phyloP scores from a whole-genome alignment of 2,113 vertebrate species.

The Turnix velox region DNA sequence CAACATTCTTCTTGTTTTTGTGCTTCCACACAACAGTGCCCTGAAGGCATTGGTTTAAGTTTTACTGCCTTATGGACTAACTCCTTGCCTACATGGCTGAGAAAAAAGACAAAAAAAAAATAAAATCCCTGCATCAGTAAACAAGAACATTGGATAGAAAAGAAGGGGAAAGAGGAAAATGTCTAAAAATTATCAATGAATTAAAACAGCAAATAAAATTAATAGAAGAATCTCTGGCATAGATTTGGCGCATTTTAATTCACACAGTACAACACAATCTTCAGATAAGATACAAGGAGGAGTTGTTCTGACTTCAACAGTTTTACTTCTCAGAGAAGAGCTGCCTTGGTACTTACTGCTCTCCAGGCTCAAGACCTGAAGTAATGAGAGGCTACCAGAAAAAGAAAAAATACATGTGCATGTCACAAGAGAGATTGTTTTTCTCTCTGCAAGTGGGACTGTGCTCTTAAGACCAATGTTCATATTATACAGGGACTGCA shows the following conservation, averaged over 20 bases:
- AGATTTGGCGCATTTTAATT: not conserved
- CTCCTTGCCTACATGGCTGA: not conserved
- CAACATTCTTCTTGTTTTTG: not conserved
- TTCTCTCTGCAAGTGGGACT: not conserved
- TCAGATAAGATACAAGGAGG: not conserved
- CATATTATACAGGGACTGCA: not conserved
- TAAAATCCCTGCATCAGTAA: not conserved
- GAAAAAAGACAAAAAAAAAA: not conserved
- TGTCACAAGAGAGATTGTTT: not conserved
- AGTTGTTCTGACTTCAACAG: not conserved
- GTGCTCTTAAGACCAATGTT: not conserved
- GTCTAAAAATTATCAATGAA: not conserved
- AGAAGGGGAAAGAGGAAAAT: not conserved
- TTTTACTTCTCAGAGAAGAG: not conserved
- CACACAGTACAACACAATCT: not conserved
- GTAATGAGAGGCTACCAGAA: not conserved
- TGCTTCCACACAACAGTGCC: not conserved
- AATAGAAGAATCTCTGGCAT: not conserved
- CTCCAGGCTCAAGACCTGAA: not conserved
- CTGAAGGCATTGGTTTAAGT: not conserved
- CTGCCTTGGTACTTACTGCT: not conserved
- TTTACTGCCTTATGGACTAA: not conserved
- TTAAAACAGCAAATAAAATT: not conserved
- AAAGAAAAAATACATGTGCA: not conserved
- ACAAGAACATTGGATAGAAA: not conserved